Evolutionary conservation across 2,888 invertebrate genomes (phyloP).

Genomic region (Amphipyra berbera): DNA sequence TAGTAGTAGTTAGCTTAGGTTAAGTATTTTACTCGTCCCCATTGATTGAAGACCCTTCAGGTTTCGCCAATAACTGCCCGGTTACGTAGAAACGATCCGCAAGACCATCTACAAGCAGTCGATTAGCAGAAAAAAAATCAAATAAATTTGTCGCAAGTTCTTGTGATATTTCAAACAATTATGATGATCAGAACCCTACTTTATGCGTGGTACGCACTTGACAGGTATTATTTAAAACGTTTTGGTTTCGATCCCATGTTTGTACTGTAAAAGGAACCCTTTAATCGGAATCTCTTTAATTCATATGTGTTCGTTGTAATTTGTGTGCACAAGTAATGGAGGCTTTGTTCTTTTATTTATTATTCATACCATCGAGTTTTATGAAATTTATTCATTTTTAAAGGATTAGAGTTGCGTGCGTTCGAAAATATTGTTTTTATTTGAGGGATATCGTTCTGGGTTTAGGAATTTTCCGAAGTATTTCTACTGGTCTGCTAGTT

Average conservation of each 20-base stretch:
- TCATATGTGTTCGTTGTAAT: conserved; percentile 57
- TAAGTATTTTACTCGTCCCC: too few species aligned
- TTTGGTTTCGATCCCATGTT: conserved; percentile 35
- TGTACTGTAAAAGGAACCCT: conserved; percentile 48
- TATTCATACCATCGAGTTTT: conserved; percentile 24
- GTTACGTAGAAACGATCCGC: too few species aligned
- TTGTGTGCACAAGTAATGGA: conserved; percentile 66
- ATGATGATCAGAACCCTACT: conserved; percentile 13
- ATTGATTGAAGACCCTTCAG: too few species aligned
- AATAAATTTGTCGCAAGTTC: too few species aligned
- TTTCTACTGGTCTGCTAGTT: too few species aligned
- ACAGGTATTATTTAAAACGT: conserved; percentile 20
- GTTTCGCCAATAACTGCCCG: too few species aligned
- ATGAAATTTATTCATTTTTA: conserved; percentile 26
- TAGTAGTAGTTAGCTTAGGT: too few species aligned
- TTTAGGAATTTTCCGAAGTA: too few species aligned
- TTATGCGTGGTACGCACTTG: conserved; percentile 5
- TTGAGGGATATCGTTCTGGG: background rate
- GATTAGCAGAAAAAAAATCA: too few species aligned
- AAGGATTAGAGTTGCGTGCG: conserved; percentile 10
- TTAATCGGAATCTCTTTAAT: conserved; percentile 58
- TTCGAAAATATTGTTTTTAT: background rate
- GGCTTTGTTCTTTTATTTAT: conserved; percentile 42
- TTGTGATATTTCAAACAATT: too few species aligned
- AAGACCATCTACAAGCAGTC: too few species aligned